Evolutionary conservation across 2,113 vertebrate genomes (phyloP).

Genomic region (Etheostoma spectabile): DNA sequence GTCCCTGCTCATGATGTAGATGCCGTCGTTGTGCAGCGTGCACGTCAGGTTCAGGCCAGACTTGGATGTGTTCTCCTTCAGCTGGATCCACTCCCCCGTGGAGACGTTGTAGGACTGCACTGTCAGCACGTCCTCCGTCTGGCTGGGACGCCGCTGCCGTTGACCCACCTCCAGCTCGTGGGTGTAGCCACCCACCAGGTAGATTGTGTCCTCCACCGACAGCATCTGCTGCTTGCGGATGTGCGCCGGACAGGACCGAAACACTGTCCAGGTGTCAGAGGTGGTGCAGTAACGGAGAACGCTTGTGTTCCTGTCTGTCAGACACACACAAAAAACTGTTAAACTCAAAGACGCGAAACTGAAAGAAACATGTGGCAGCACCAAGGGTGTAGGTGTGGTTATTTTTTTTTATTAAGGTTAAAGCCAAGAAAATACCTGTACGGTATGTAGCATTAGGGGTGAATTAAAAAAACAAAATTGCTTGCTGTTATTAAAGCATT

Average conservation of each 20-base stretch:
- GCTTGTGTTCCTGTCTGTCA: constrained; percentile 91
- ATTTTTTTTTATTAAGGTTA: no score
- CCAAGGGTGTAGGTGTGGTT: neutral
- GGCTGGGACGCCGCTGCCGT: constrained; percentile 83
- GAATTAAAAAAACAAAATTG: no score
- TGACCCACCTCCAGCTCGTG: constrained; percentile 85
- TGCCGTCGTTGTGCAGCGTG: constrained; percentile 93
- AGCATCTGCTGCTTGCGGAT: constrained; percentile 99
- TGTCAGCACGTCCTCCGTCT: constrained; percentile 90
- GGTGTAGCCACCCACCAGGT: constrained; percentile 94
- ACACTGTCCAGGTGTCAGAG: constrained; percentile 89
- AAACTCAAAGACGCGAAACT: neutral
- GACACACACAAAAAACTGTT: neutral
- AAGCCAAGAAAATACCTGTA: no score
- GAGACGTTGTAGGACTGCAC: constrained; percentile 92
- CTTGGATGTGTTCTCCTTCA: constrained; percentile 93
- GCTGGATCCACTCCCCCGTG: constrained; percentile 91
- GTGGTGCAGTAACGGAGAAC: constrained; percentile 92
- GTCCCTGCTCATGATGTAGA: constrained; percentile 96
- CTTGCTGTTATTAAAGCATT: neutral
- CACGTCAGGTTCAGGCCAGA: constrained; percentile 96
- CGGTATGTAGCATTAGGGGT: no score
- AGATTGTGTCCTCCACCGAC: constrained; percentile 95
- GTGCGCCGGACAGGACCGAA: constrained; percentile 88
- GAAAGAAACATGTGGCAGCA: neutral